Base-by-base conservation (phyloP, 1,140 invertebrate genomes). In the Anastrepha obliqua region DNA sequence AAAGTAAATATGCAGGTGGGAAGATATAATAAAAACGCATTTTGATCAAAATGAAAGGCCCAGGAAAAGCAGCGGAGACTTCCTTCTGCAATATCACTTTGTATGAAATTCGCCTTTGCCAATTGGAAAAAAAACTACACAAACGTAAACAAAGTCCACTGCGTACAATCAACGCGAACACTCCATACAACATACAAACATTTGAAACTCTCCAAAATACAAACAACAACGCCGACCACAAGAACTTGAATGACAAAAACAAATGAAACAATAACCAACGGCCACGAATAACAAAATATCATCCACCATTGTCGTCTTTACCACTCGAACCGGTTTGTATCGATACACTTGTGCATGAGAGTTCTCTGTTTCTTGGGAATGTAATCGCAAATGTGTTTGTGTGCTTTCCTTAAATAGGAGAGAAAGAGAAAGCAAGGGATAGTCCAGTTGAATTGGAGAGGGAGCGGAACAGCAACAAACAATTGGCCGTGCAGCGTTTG, bases 191-290 rank as follows among this genome's bases (percentile, higher is more conserved):
- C 55, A 81, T 11, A 55, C 47, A 20, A 55, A 47, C n/a, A 67
- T 42, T 13, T 86, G 89, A 86, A 87, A 89, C 86, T 88, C 87
- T 87, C 89, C 87, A 87, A 81, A 81, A 81, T 55, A 20, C n/a
- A 9, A n/a, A 20, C 17, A 78, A 58, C 20, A 81, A 74, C 74
- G 55, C 47, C 74, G 55, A 8, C 47, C 6, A n/a, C 47, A 8
- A 81, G 74, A 55, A 81, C 74, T 15, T 3, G n/a, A 13, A 81
- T 17, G n/a, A 29, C 39, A 81, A 67, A 29, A 51, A 81, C 15
- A 81, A 20, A 42, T 29, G 55, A 62, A 81, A 55, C 74, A 51
- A 81, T 55, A 55, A 81, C 1, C 47, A 81, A 81, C 7, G 55
- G 8, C 74, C 17, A 81, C 17, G 74, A 51, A 20, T 81, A 81